phyloP scores from a whole-genome alignment of 2,888 invertebrate species.

The Leptinotarsa rubiginosa region DNA sequence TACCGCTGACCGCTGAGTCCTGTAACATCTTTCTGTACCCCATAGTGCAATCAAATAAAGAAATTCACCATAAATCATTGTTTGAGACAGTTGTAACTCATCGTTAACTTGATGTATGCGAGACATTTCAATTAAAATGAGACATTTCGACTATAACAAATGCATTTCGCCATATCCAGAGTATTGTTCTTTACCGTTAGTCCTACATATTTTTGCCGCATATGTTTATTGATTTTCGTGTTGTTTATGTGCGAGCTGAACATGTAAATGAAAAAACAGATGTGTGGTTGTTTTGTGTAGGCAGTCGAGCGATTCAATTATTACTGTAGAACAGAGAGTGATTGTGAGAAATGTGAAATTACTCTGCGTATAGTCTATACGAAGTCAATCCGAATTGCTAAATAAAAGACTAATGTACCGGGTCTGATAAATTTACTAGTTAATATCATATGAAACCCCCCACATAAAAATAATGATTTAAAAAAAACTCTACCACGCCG shows the following conservation, averaged over 20 bases:
- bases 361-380: too few species aligned
- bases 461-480: too few species aligned
- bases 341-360: neutral
- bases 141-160: neutral
- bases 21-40: conserved; percentile 13
- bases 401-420: too few species aligned
- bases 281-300: conserved; percentile 5
- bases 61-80: conserved; percentile 27
- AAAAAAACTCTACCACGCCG: too few species aligned
- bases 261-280: conserved; percentile 12
- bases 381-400: too few species aligned
- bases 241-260: conserved; percentile 4
- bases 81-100: conserved; percentile 27
- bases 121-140: conserved; percentile 33
- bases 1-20: conserved; percentile 13
- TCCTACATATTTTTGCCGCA: neutral
- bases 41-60: conserved; percentile 16
- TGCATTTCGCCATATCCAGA: neutral
- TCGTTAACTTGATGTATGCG: conserved; percentile 31
- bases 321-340: neutral
- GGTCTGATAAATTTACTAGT: too few species aligned
- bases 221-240: conserved; percentile 14
- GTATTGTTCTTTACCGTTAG: conserved; percentile 6
- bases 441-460: too few species aligned
- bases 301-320: conserved; percentile 16